These are phyloP conservation scores for Graptemys geographica DNA, from an alignment of 2,797 vertebrate genomes.

Conservation along the genomic window DNA sequence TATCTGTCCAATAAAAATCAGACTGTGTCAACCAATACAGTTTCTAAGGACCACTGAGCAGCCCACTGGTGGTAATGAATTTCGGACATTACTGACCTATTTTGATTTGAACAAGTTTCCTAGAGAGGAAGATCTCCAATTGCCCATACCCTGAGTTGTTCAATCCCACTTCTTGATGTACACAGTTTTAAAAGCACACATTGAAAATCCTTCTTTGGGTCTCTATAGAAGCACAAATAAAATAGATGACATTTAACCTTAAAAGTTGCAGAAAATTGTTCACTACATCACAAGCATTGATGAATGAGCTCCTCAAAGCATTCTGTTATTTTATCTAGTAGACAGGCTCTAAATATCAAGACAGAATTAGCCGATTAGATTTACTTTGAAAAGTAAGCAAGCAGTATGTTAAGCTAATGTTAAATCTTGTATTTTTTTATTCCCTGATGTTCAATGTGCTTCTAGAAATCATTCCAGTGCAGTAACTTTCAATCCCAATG, in stretches of 20 bases:
- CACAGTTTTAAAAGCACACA: neutral
- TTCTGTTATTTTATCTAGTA: neutral
- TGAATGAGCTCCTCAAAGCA: neutral
- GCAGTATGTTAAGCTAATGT: accelerated
- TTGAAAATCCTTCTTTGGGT: neutral
- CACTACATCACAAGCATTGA: neutral
- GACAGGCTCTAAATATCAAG: neutral
- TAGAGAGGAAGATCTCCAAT: accelerated
- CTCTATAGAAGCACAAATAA: neutral
- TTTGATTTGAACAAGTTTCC: accelerated
- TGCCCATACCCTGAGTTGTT: neutral
- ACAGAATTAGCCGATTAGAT: neutral
- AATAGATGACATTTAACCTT: neutral
- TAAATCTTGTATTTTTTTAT: neutral
- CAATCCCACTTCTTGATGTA: neutral
- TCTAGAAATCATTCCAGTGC: neutral
- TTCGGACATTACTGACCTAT: accelerated
- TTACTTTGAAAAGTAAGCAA: neutral
- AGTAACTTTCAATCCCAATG: neutral
- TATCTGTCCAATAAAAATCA: neutral
- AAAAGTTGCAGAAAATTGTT: neutral
- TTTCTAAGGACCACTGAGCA: neutral
- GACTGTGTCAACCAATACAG: accelerated
- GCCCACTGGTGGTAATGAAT: accelerated
- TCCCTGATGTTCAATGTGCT: neutral